Conservation (phyloP, 2,113 vertebrate species). For the Heterotis niloticus region DNA sequence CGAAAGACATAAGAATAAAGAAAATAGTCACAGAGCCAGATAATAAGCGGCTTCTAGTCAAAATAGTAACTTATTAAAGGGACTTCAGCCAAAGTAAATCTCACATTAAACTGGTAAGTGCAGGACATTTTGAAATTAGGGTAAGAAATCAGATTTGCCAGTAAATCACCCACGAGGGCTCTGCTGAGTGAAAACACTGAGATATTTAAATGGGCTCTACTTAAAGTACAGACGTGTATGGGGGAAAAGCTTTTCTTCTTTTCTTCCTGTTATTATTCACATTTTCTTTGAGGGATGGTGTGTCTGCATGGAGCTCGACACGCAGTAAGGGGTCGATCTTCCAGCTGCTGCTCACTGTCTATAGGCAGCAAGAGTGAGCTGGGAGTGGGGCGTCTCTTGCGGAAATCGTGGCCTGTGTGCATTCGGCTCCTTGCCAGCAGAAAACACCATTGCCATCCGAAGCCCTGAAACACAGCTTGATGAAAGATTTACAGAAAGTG, state of each 20-base stretch:
- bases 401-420: not conserved
- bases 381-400: not conserved
- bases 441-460: not conserved
- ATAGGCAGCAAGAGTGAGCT: not conserved
- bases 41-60: not conserved
- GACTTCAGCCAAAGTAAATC: not conserved
- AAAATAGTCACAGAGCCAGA: too few species aligned
- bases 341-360: not conserved
- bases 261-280: not conserved
- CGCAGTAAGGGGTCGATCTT: not conserved
- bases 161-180: not conserved
- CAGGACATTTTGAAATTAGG: not conserved
- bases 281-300: too few species aligned
- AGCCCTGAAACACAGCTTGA: not conserved
- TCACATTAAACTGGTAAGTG: not conserved
- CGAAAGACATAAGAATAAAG: too few species aligned
- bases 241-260: not conserved
- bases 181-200: not conserved
- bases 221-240: not conserved
- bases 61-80: not conserved
- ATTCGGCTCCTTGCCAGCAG: not conserved
- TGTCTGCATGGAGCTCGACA: not conserved
- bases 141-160: not conserved
- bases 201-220: not conserved
- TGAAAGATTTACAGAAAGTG: not conserved